These are phyloP conservation scores for Nemurella pictetii DNA, from an alignment of 2,888 invertebrate species.

Conservation along the genomic window DNA sequence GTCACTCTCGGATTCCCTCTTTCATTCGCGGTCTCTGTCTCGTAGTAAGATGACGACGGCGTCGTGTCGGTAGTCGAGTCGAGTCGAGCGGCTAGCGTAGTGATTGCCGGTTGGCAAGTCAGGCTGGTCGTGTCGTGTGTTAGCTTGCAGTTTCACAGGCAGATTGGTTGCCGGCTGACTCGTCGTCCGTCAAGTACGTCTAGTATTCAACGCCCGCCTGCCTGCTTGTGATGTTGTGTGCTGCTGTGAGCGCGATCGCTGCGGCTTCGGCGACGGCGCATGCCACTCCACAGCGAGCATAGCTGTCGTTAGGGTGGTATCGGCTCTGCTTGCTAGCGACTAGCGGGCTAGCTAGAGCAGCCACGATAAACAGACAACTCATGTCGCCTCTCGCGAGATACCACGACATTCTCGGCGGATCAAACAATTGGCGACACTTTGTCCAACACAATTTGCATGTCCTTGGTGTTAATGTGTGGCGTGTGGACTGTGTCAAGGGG, in stretches of 20 bases:
- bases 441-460: neutral
- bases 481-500: constrained; percentile 41
- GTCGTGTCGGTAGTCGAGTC: too few species aligned
- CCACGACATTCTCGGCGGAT: neutral
- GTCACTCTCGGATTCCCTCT: neutral
- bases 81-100: neutral
- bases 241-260: constrained; percentile 30
- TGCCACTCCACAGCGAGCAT: neutral
- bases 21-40: constrained; percentile 44
- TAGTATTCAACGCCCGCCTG: too few species aligned
- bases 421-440: neutral
- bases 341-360: neutral
- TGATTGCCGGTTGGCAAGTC: constrained; percentile 21
- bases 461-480: constrained; percentile 3
- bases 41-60: constrained; percentile 50
- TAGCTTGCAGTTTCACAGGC: too few species aligned
- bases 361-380: neutral
- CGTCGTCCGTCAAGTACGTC: too few species aligned
- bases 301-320: neutral
- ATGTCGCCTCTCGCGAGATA: neutral
- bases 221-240: constrained; percentile 21
- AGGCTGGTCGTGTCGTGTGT: neutral
- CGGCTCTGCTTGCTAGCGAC: neutral
- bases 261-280: neutral
- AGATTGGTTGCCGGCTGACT: too few species aligned